phyloP scores from a whole-genome alignment of 2,797 vertebrate genomes.

The Lagorchestes hirsutus region DNA sequence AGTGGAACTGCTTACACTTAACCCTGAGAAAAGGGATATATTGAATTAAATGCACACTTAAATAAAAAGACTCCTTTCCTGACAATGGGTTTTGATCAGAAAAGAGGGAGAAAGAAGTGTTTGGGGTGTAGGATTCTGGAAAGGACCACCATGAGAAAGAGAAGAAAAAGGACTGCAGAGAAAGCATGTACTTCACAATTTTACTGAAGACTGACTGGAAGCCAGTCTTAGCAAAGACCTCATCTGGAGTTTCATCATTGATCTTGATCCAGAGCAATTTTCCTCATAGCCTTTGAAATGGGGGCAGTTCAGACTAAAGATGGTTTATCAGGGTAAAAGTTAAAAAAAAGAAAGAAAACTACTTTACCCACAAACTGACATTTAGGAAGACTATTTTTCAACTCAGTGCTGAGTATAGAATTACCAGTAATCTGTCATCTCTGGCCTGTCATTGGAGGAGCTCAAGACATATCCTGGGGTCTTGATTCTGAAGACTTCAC shows the following conservation, averaged over 20 bases:
- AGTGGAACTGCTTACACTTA: neutral
- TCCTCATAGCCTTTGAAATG: constrained; percentile 39
- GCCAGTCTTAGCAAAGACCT: neutral
- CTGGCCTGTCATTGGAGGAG: rapidly evolving
- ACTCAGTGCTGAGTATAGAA: constrained; percentile 33
- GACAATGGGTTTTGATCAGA: neutral
- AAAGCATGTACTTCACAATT: neutral
- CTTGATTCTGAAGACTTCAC: neutral
- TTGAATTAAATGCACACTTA: neutral
- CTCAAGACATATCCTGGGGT: neutral
- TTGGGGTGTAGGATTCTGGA: neutral
- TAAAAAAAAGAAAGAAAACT: neutral
- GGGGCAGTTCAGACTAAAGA: constrained; percentile 10
- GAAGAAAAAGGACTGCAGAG: neutral
- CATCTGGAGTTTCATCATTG: neutral
- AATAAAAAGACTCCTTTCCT: neutral
- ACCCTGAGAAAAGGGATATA: neutral
- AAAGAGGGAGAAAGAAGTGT: neutral
- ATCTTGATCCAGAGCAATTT: neutral
- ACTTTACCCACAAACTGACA: neutral
- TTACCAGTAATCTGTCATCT: constrained; percentile 17
- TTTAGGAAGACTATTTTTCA: constrained; percentile 14
- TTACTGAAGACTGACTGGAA: neutral
- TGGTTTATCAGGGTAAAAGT: neutral
- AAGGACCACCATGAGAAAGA: neutral